A percentile compares a stretch with the other conserved stretches of the same genome.
Evolutionary conservation across 2,888 invertebrate species (phyloP).

Genomic region (Papilio protenor): DNA sequence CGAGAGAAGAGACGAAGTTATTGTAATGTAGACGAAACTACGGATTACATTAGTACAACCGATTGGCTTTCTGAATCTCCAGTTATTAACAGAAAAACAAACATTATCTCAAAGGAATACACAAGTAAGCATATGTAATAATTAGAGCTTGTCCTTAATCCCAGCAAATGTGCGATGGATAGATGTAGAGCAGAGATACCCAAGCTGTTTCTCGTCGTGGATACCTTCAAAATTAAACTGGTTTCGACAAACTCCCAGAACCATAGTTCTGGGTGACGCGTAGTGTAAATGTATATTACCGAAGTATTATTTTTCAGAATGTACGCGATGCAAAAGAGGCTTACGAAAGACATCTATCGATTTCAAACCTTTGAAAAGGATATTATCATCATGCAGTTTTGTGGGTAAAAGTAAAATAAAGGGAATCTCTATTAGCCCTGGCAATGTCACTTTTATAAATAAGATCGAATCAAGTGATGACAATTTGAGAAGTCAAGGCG

Average conservation of each 20-base stretch:
- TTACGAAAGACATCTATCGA: conserved; percentile 29
- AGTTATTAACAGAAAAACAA: background rate
- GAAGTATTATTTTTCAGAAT: conserved; percentile 25
- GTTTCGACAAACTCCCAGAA: background rate
- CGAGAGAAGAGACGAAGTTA: background rate
- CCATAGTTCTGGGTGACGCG: too few species aligned
- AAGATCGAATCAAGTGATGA: background rate
- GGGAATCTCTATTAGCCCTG: background rate
- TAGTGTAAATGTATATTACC: background rate
- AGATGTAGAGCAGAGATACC: background rate
- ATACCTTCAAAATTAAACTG: too few species aligned
- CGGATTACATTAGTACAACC: background rate
- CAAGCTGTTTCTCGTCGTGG: too few species aligned
- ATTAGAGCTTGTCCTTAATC: background rate
- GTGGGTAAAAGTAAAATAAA: conserved; percentile 16
- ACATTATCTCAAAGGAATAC: background rate
- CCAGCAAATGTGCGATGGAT: background rate
- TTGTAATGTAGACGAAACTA: background rate
- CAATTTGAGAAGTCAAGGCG: background rate
- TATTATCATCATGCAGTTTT: conserved; percentile 24
- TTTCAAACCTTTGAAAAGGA: conserved; percentile 28
- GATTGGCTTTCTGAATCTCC: conserved; percentile 1
- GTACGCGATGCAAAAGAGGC: conserved; percentile 15
- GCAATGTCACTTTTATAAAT: conserved; percentile 11
- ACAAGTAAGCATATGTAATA: background rate